Evolutionary conservation across 2,888 invertebrate species (phyloP).

Genomic region (Hecatera dysodea): DNA sequence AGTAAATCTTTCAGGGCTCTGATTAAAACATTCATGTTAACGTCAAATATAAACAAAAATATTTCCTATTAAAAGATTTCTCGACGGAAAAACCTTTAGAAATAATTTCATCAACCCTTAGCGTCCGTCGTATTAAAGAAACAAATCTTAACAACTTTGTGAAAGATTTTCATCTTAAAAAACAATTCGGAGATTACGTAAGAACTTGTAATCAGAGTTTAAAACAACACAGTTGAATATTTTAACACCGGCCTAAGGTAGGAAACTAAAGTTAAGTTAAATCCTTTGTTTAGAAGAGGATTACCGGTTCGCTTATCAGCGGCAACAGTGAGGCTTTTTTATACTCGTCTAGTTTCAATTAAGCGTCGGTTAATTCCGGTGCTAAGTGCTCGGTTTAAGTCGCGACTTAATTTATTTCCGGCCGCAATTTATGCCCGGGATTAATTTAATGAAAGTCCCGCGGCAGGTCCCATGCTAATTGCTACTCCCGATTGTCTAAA

Average conservation of each 20-base stretch:
- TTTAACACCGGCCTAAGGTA: slow-evolving; percentile 68
- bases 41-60: slow-evolving; percentile 30
- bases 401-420: slow-evolving; percentile 86
- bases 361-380: slow-evolving; percentile 85
- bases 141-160: slow-evolving; percentile 71
- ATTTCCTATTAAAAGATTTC: slow-evolving; percentile 48
- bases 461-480: slow-evolving; percentile 81
- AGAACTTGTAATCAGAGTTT: slow-evolving; percentile 82
- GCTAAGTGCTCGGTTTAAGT: slow-evolving; percentile 87
- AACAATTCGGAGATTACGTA: slow-evolving; percentile 81
- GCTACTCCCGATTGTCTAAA: slow-evolving; percentile 85
- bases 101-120: slow-evolving; percentile 69
- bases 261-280: slow-evolving; percentile 79
- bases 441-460: slow-evolving; percentile 86
- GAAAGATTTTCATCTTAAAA: slow-evolving; percentile 76
- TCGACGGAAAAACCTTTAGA: slow-evolving; percentile 38
- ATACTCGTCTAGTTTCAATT: slow-evolving; percentile 88
- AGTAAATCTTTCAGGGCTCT: slow-evolving; percentile 18
- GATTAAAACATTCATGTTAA: slow-evolving; percentile 40
- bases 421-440: slow-evolving; percentile 86
- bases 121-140: slow-evolving; percentile 63
- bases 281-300: slow-evolving; percentile 84
- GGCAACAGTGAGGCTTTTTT: slow-evolving; percentile 77
- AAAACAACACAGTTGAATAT: slow-evolving; percentile 79
- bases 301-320: slow-evolving; percentile 82